Conservation (phyloP, 2,797 vertebrate genomes). For the Epinephelus awoara region DNA sequence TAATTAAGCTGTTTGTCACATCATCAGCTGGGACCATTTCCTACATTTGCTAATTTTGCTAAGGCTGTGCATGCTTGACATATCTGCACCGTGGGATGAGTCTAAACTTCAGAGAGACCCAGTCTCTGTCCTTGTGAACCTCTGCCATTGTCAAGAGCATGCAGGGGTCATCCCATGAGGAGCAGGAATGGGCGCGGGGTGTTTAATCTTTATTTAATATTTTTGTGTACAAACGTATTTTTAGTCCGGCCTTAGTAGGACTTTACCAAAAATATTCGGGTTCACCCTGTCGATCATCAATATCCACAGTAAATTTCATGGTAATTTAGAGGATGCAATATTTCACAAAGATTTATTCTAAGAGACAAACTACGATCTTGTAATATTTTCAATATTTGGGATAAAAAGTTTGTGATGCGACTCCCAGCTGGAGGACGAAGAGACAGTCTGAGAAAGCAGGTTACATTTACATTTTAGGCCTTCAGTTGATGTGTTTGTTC, state of each 20-base stretch:
- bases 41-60: too few relatives aligned
- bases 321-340: too few relatives aligned
- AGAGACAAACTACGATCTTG: neutral
- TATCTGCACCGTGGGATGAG: too few relatives aligned
- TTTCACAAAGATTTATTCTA: neutral
- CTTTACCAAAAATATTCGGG: neutral
- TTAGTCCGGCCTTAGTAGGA: neutral
- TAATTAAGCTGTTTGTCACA: too few relatives aligned
- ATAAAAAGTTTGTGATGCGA: neutral
- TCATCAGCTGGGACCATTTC: too few relatives aligned
- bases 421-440: neutral
- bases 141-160: neutral
- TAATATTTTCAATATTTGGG: neutral
- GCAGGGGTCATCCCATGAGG: neutral
- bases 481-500: neutral
- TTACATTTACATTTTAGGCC: slow-evolving; percentile 14
- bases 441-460: slow-evolving; percentile 2
- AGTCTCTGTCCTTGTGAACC: neutral
- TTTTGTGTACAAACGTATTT: neutral
- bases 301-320: neutral
- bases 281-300: too few relatives aligned
- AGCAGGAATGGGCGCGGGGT: neutral
- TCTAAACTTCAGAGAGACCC: neutral
- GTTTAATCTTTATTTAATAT: neutral
- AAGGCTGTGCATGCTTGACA: too few relatives aligned